phyloP scores from a whole-genome alignment of 2,113 vertebrate genomes.

The Gymnocephalus cernua region DNA sequence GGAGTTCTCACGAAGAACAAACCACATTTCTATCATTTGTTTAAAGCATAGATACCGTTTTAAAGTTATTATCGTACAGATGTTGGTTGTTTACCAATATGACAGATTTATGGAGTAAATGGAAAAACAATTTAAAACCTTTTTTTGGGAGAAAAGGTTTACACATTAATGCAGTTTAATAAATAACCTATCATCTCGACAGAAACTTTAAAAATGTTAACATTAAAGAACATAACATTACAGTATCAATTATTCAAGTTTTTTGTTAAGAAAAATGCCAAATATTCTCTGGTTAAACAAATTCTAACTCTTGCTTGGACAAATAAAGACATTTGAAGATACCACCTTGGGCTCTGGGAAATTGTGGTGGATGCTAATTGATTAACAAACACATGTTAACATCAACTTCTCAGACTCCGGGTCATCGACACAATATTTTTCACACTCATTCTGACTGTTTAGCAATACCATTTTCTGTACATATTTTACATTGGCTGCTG shows the following conservation, averaged over 20 bases:
- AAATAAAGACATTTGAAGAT: background rate
- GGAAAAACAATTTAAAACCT: background rate
- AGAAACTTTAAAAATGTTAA: background rate
- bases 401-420: background rate
- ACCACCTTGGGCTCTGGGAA: background rate
- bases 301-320: background rate
- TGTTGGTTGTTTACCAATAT: background rate
- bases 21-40: background rate
- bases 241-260: background rate
- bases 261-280: background rate
- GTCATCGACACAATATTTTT: background rate
- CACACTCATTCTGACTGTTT: background rate
- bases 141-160: background rate
- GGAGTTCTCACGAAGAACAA: conserved; percentile 1
- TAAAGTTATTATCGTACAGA: background rate
- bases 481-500: background rate
- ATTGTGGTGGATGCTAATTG: background rate
- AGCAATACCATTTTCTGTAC: background rate
- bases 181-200: background rate
- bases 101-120: background rate
- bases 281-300: background rate
- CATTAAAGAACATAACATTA: background rate
- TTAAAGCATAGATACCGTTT: background rate
- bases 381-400: too few species aligned
- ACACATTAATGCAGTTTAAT: background rate